Base-by-base conservation (phyloP, 2,888 invertebrate species). In the Cheilosia impressa region DNA sequence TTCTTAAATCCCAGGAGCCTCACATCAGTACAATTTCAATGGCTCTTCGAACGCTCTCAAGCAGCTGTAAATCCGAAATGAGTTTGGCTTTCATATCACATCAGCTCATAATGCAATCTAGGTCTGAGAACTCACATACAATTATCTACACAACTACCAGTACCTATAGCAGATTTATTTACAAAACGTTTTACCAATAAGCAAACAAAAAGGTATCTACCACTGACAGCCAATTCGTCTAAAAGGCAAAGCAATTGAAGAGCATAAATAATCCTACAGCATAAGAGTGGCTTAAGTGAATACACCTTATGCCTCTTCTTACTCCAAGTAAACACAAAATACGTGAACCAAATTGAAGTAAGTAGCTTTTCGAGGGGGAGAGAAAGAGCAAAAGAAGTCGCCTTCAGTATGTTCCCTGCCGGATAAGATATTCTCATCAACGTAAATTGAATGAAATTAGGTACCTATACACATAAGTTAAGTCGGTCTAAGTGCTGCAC, bases 381-480 rank as follows among this genome's bases (percentile, higher is more conserved):
- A 50, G 22, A 1, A 52, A 24, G 10, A 52, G 22, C 4, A 52
- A 2, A 52, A 4, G 13, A 22, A 71, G 38, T 31, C 58, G 27
- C 24, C 58, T 71, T 71, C 38, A 38, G 58, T 13, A 38, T 58
- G 43, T 55, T 58, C 19, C 34, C 47, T 22, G n/a, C 22, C 50
- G 24, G 58, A 58, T 60, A 50, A 24, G 38, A 47, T 58, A 50
- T 60, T 60, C 50, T n/a, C 71, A 71, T 58, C 71, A 71, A 71
- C 47, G 71, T 62, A 63, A 47, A 55, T 53, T 73, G 73, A 62
- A 73, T 63, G 63, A 73, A 53, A 73, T 63, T 53, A 47, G 43
- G 63, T 10, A 27, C 27, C 27, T 7, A 34, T 34, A 13, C 38
- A 13, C 4, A 4, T 63, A 45, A 73, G 63, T 63, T 55, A 22